Percentiles rank a stretch among this genome's conserved stretches.
Evolutionary conservation across 1,140 invertebrate genomes (phyloP).

Genomic region (Conus ventricosus): DNA sequence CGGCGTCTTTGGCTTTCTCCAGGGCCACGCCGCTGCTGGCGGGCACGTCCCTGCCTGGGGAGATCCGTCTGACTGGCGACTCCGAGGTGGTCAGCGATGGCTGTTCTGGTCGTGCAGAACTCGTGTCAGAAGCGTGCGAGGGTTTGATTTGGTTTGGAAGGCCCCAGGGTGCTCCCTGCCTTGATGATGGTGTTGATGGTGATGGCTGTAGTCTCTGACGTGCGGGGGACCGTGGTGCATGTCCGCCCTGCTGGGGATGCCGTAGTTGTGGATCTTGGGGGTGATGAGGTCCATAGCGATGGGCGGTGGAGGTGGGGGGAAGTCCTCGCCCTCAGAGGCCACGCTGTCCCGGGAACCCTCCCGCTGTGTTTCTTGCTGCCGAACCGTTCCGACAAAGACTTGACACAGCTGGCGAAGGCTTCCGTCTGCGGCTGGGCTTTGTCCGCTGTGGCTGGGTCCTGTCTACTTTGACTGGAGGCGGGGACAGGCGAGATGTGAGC

Average conservation of each 20-base stretch:
- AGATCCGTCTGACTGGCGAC: not conserved
- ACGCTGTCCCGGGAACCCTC: conserved; percentile 50
- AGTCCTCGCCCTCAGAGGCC: conserved; percentile 72
- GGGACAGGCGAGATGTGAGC: not conserved
- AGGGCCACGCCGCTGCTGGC: not conserved
- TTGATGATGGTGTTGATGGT: not conserved
- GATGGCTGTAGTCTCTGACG: conserved; percentile 23
- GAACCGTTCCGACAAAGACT: conserved; percentile 74
- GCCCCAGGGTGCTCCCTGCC: not conserved
- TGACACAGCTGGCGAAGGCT: conserved; percentile 75
- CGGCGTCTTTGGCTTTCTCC: conserved; percentile 20
- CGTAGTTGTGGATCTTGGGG: conserved; percentile 71
- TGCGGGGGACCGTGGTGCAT: not conserved
- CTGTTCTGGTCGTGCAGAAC: not conserved
- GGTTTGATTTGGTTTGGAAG: not conserved
- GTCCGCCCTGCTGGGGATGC: conserved; percentile 52
- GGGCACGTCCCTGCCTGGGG: conserved; percentile 29
- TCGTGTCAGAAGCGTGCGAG: not conserved
- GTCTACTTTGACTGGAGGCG: not conserved
- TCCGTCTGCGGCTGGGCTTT: conserved; percentile 61
- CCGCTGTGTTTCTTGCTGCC: conserved; percentile 62
- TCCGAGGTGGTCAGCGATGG: not conserved
- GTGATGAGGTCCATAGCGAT: conserved; percentile 73
- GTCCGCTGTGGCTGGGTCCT: conserved; percentile 25
- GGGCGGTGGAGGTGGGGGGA: conserved; percentile 76